Percentiles rank a stretch among this genome's conserved stretches.
Evolutionary conservation across 2,888 invertebrate genomes (phyloP).

Genomic region (Girardia tigrina): DNA sequence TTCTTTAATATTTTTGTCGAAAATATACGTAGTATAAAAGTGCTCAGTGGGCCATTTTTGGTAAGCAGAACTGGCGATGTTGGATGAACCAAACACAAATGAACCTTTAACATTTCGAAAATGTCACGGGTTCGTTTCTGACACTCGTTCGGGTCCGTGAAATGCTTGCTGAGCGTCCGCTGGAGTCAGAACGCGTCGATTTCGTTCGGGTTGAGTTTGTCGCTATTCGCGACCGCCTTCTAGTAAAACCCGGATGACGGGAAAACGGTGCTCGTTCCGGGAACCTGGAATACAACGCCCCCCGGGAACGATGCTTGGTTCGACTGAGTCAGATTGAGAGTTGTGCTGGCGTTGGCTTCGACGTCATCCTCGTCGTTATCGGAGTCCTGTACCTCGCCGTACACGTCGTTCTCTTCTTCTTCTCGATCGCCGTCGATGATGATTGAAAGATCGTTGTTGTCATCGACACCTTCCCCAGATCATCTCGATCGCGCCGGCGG

Average conservation of each 20-base stretch:
- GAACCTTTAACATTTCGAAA: constrained; percentile 68
- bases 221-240: not conserved
- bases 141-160: constrained; percentile 83
- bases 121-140: constrained; percentile 70
- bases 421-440: constrained; percentile 27
- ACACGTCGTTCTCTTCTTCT: constrained; percentile 73
- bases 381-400: constrained; percentile 71
- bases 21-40: no score
- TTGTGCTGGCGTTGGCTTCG: constrained; percentile 45
- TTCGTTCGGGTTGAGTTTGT: constrained; percentile 67
- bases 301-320: no score
- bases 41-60: no score
- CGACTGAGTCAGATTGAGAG: not conserved
- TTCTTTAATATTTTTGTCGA: no score
- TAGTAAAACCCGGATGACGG: constrained; percentile 28
- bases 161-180: constrained; percentile 75
- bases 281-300: constrained; percentile 19
- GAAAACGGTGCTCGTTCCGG: not conserved
- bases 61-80: no score
- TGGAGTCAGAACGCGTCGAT: constrained; percentile 99
- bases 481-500: not conserved
- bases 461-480: not conserved
- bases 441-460: constrained; percentile 4
- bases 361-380: constrained; percentile 64
- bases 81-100: no score